Percentiles rank a stretch among this genome's conserved stretches.
Conservation (phyloP, 2,113 vertebrate species). For the Lophius piscatorius region DNA sequence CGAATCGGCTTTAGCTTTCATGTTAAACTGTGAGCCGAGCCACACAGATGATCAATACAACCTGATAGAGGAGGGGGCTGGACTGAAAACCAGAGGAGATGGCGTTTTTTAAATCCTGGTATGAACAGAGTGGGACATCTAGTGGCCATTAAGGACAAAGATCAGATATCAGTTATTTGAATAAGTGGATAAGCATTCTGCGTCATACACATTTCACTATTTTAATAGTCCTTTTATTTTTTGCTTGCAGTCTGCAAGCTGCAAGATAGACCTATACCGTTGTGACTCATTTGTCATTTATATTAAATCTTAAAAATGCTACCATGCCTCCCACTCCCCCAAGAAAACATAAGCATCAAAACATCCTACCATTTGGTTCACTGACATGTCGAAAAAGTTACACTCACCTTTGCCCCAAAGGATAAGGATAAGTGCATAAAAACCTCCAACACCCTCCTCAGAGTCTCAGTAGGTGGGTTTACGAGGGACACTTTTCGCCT, state of each 20-base stretch:
- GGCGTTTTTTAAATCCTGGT: neutral
- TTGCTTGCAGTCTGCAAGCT: too few species aligned
- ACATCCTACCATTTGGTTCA: neutral
- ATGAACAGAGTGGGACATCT: slow-evolving; percentile 61
- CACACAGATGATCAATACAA: slow-evolving; percentile 27
- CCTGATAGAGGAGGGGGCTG: neutral
- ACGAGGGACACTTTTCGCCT: too few species aligned
- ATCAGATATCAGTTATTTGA: slow-evolving; percentile 2
- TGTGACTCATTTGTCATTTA: too few species aligned
- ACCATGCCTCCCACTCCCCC: neutral
- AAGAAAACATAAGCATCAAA: neutral
- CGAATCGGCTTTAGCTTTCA: neutral
- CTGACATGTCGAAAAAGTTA: neutral
- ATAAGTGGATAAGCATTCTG: too few species aligned
- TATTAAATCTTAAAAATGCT: too few species aligned
- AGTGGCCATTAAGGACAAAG: slow-evolving; percentile 57
- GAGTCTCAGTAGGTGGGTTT: too few species aligned
- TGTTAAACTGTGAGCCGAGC: slow-evolving; percentile 12
- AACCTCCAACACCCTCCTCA: slow-evolving; percentile 21
- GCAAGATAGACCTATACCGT: too few species aligned
- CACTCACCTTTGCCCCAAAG: slow-evolving; percentile 59
- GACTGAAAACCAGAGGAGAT: slow-evolving; percentile 1
- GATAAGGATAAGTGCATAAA: slow-evolving; percentile 48
- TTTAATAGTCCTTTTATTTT: too few species aligned
- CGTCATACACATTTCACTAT: too few species aligned